Evolutionary conservation across 1,140 invertebrate species (phyloP).

Genomic region (Akabosia matsudoensis): DNA sequence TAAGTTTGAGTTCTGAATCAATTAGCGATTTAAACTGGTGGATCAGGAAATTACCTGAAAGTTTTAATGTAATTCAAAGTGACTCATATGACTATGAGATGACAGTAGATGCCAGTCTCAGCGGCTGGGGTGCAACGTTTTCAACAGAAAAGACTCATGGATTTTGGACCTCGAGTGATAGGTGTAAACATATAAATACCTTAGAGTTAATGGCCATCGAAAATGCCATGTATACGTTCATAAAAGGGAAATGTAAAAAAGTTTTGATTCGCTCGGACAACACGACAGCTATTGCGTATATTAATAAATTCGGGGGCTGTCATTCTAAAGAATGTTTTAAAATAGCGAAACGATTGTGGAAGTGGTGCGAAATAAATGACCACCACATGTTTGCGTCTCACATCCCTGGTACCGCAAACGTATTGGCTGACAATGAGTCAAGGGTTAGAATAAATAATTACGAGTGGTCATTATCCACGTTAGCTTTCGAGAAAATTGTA

Average conservation of each 20-base stretch:
- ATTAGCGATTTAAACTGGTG: constrained; percentile 2
- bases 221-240: background rate
- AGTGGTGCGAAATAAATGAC: background rate
- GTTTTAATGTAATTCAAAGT: background rate
- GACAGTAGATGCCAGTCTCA: background rate
- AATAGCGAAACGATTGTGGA: background rate
- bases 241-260: background rate
- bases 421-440: background rate
- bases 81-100: background rate
- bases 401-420: background rate
- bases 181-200: background rate
- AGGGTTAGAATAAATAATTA: background rate
- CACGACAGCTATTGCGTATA: constrained; percentile 9
- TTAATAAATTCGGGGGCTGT: constrained; percentile 3
- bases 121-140: background rate
- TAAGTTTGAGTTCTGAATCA: background rate
- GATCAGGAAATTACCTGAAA: background rate
- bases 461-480: background rate
- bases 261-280: background rate
- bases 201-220: background rate
- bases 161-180: background rate
- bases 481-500: background rate
- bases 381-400: background rate
- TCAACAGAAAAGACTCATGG: background rate
- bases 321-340: background rate